These are phyloP conservation scores for Tautogolabrus adspersus DNA, from an alignment of 2,113 vertebrate genomes.

Conservation along the genomic window DNA sequence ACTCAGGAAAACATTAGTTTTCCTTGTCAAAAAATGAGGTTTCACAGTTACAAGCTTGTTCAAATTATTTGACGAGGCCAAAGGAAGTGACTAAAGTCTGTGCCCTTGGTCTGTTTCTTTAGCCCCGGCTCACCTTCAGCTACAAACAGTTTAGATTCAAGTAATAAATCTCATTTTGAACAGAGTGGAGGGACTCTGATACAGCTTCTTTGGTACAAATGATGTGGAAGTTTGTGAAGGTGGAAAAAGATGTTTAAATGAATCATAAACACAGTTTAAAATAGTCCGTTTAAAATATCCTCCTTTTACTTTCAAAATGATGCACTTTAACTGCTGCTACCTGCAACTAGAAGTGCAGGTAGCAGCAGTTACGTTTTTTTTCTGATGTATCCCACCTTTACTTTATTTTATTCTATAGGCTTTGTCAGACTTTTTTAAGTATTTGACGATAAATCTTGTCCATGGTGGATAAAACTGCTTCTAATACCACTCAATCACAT, in stretches of 20 bases:
- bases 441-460: conserved; percentile 25
- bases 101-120: conserved; percentile 41
- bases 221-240: neutral
- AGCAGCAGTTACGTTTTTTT: too few relatives aligned
- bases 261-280: too few relatives aligned
- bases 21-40: conserved; percentile 70
- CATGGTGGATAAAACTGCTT: neutral
- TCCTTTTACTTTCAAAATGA: too few relatives aligned
- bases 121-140: conserved; percentile 44
- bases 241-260: neutral
- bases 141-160: conserved; percentile 31
- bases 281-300: too few relatives aligned
- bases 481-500: conserved; percentile 36
- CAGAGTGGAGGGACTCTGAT: conserved; percentile 11
- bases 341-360: too few relatives aligned
- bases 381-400: too few relatives aligned
- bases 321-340: too few relatives aligned
- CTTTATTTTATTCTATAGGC: too few relatives aligned
- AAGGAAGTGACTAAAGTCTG: conserved; percentile 59
- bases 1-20: conserved; percentile 78
- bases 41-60: conserved; percentile 71
- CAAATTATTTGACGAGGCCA: conserved; percentile 57
- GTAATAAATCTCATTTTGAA: conserved; percentile 53
- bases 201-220: neutral
- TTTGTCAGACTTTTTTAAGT: conserved; percentile 9